Evolutionary conservation across 2,888 invertebrate species (phyloP).

Genomic region (Chrysina gloriosa): DNA sequence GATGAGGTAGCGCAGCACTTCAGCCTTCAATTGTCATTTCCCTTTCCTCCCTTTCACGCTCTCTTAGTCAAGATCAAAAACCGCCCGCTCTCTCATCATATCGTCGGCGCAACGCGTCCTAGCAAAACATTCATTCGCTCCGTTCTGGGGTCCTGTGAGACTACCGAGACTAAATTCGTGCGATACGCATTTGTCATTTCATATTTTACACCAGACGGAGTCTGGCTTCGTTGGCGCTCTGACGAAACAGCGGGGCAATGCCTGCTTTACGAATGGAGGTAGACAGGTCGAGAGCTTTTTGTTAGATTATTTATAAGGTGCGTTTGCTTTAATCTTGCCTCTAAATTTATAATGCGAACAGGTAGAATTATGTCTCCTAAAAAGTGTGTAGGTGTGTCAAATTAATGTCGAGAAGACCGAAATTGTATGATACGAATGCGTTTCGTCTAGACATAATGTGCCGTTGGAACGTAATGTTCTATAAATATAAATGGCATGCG

Average conservation of each 20-base stretch:
- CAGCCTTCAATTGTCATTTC: slow-evolving; percentile 7
- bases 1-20: background rate
- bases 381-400: background rate
- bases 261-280: slow-evolving; percentile 24
- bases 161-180: background rate
- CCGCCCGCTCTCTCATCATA: background rate
- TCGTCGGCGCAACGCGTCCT: too few relatives aligned
- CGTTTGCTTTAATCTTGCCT: slow-evolving; percentile 24
- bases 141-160: background rate
- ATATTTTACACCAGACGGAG: slow-evolving; percentile 17
- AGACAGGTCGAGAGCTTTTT: slow-evolving; percentile 7
- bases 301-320: slow-evolving; percentile 14
- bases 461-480: background rate
- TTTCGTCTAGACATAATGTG: background rate
- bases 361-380: slow-evolving; percentile 11
- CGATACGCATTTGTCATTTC: slow-evolving; percentile 13
- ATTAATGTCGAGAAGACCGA: slow-evolving; percentile 7
- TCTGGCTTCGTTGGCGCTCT: too few relatives aligned
- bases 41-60: background rate
- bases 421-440: background rate
- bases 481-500: too few relatives aligned
- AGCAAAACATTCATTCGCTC: background rate
- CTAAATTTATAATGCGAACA: slow-evolving; percentile 8
- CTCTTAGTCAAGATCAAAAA: slow-evolving; percentile 1
- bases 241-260: too few relatives aligned